A percentile compares a stretch with the other conserved stretches of the same genome.
Evolutionary conservation across 35 echinoderm and acorn worm genomes (phyloP).

Genomic region (Lytechinus pictus): DNA sequence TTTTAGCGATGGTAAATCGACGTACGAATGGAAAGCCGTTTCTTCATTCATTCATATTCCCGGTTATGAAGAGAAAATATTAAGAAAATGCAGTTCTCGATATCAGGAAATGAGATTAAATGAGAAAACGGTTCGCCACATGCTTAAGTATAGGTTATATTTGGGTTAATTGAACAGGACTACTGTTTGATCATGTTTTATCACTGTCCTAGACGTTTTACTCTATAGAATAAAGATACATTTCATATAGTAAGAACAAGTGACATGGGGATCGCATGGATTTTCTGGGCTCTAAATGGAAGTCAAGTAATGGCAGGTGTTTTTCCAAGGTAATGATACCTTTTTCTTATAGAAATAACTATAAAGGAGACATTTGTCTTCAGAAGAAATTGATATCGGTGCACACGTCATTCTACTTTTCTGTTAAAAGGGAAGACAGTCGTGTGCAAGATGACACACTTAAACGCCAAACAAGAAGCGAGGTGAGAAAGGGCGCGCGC

Average conservation of each 20-base stretch:
- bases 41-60: too few relatives aligned
- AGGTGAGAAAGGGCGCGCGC: background rate
- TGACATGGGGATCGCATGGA: background rate
- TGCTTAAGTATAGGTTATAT: too few relatives aligned
- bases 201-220: too few relatives aligned
- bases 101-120: too few relatives aligned
- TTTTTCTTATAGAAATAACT: background rate
- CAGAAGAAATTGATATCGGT: background rate
- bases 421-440: background rate
- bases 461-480: background rate
- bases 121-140: too few relatives aligned
- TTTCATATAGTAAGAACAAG: background rate
- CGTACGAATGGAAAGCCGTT: too few relatives aligned
- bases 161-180: too few relatives aligned
- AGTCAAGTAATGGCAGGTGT: slow-evolving; percentile 1
- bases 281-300: background rate
- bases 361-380: background rate
- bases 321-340: background rate
- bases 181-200: too few relatives aligned
- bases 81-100: too few relatives aligned
- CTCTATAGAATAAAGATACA: too few relatives aligned
- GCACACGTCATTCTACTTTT: slow-evolving; percentile 17
- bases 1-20: too few relatives aligned
- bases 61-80: too few relatives aligned
- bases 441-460: background rate